Evolutionary conservation across 2,888 invertebrate species (phyloP), one percentile per base, ranked within the genome.

Genomic region (Auanema freiburgensis): DNA sequence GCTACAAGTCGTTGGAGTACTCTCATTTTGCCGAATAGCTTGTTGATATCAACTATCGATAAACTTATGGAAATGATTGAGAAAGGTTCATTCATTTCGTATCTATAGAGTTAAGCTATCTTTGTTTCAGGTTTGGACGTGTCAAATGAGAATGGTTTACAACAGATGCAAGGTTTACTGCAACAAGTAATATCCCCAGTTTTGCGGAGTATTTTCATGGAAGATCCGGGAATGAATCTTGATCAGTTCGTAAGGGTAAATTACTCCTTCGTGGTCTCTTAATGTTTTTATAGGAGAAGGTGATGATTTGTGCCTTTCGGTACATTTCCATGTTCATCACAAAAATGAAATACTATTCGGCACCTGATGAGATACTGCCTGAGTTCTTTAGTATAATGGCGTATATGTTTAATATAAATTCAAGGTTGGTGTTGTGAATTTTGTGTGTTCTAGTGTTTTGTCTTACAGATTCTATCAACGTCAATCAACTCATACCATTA

Each of bases 281-380:
- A 46, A 18, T 46, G 10, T 46, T 46, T 5, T 46, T 10, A 16
- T 46, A 16, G 18, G 16, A 18, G 50, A 21, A 21, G 8, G 25
- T 59, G 2, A 59, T 59, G 42, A 53, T 44, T 44, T 59, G 59
- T 18, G 42, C 50, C 6, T 59, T 43, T 24, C 53, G 53, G 2
- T 41, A 23, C 21, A n/a, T 59, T 25, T 41, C 21, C 11, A 41
- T 59, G 6, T 53, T 59, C 18, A 44, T 59, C 16, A 44, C 52
- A 10, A 59, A 59, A 16, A 21, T 59, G 53, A 10, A 16, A 16
- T 25, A 14, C 3, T 16, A 16, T 33, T 16, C n/a, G 1, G 21
- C 12, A 11, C 16, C 40, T n/a, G 21, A 40, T 2, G 10, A 40
- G 16, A 23, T 40, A 18, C 10, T 23, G 12, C n/a, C n/a, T 6